Conservation (phyloP, 2,113 vertebrate species). For the Ammodytes dubius region DNA sequence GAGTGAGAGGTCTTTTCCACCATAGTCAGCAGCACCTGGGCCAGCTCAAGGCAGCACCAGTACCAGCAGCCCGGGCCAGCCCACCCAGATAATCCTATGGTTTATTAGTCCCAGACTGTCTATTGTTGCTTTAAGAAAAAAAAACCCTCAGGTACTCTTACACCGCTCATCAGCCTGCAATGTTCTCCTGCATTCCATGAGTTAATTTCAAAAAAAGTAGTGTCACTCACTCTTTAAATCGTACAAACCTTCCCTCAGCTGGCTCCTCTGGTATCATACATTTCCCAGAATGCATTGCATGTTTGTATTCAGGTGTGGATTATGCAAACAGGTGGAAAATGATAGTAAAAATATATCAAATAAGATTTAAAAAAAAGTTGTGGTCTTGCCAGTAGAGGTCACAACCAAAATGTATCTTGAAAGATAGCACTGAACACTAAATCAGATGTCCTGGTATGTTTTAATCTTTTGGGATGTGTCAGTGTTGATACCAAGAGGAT, state of each 20-base stretch:
- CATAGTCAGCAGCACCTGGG: slow-evolving; percentile 72
- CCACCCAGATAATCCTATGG: slow-evolving; percentile 63
- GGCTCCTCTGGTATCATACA: slow-evolving; percentile 4
- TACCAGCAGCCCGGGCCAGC: slow-evolving; percentile 48
- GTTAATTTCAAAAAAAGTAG: slow-evolving; percentile 7
- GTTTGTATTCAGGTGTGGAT: too few relatives aligned
- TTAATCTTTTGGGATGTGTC: too few relatives aligned
- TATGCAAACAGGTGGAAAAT: background rate
- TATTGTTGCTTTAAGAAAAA: slow-evolving; percentile 61
- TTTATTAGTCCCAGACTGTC: slow-evolving; percentile 50
- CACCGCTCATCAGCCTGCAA: slow-evolving; percentile 55
- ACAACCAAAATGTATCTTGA: too few relatives aligned
- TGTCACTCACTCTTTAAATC: background rate
- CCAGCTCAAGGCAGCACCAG: slow-evolving; percentile 50
- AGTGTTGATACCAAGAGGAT: background rate
- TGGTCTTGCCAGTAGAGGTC: too few relatives aligned
- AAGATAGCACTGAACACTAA: too few relatives aligned
- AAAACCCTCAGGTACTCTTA: slow-evolving; percentile 22
- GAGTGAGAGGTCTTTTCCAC: slow-evolving; percentile 75
- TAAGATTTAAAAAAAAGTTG: too few relatives aligned
- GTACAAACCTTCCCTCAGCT: background rate
- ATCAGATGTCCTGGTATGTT: too few relatives aligned
- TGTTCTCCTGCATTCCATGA: slow-evolving; percentile 9
- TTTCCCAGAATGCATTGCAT: slow-evolving; percentile 23
- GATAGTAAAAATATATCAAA: background rate